Conservation (phyloP, 2,113 vertebrate species). For the Pycnonotus jocosus region DNA sequence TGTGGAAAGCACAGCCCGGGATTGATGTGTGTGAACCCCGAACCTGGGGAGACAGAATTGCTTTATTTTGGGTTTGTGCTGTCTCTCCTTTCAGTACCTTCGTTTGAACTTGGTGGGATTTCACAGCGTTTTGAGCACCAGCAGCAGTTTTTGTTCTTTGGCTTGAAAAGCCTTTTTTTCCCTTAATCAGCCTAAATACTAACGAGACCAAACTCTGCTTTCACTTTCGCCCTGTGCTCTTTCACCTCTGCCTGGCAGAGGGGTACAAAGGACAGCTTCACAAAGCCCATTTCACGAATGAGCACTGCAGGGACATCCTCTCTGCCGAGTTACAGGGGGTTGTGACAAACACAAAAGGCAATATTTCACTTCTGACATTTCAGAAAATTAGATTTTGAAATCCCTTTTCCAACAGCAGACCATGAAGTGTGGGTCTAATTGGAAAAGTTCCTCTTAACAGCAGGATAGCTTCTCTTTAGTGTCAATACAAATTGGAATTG, state of each 20-base stretch:
- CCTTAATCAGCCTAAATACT: not conserved
- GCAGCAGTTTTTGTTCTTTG: not conserved
- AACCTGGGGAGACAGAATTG: not conserved
- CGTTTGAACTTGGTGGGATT: not conserved
- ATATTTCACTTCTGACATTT: not conserved
- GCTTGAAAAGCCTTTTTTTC: not conserved
- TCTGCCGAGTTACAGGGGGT: not conserved
- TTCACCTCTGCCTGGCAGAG: not conserved
- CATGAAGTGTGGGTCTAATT: not conserved
- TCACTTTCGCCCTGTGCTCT: not conserved
- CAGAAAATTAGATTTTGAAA: constrained; percentile 25
- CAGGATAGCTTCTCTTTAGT: not conserved
- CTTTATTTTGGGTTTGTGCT: not conserved
- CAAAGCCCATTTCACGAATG: not conserved
- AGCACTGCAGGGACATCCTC: not conserved
- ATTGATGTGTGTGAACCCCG: not conserved
- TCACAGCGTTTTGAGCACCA: not conserved
- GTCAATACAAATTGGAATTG: not conserved
- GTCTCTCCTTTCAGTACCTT: not conserved
- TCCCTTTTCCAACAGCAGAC: not conserved
- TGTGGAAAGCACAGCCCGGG: not conserved
- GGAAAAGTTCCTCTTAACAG: not conserved
- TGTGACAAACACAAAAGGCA: not conserved
- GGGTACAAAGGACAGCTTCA: constrained; percentile 14
- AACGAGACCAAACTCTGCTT: not conserved